Percentiles rank a stretch among this genome's conserved stretches.
Evolutionary conservation across 2,888 invertebrate genomes (phyloP).

Genomic region (Melieria crassipennis): DNA sequence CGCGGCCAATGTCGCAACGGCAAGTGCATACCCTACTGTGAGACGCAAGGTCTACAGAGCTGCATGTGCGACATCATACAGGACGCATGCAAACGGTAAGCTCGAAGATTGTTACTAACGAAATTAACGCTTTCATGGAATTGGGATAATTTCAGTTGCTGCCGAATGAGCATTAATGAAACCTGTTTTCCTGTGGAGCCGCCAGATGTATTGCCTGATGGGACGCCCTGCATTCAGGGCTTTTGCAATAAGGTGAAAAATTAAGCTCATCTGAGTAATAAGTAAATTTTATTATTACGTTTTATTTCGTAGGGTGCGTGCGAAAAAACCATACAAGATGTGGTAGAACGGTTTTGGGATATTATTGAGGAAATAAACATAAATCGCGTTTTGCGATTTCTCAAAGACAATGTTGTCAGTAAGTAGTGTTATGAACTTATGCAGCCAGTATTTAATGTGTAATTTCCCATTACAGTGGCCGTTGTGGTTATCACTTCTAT

Average conservation of each 20-base stretch:
- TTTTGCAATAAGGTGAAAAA: constrained; percentile 87
- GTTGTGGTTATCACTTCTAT: constrained; percentile 91
- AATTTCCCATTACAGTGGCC: constrained; percentile 64
- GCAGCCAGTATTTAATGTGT: background rate
- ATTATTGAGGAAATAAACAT: constrained; percentile 97
- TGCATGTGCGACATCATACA: constrained; percentile 96
- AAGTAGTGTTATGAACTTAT: constrained; percentile 58
- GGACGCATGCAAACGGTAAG: constrained; percentile 85
- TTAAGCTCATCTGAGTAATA: background rate
- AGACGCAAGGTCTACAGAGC: constrained; percentile 90
- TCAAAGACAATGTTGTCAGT: constrained; percentile 93
- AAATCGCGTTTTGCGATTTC: constrained; percentile 87
- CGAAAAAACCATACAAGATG: constrained; percentile 93
- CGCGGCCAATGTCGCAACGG: constrained; percentile 90
- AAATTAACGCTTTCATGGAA: background rate
- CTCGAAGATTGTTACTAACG: background rate
- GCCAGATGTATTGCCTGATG: constrained; percentile 88
- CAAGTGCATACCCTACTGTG: constrained; percentile 92
- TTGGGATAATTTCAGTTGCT: constrained; percentile 70
- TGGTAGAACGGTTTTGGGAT: constrained; percentile 96
- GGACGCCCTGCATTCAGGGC: constrained; percentile 95
- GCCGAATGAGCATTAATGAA: constrained; percentile 89
- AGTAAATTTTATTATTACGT: background rate
- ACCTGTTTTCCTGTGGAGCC: constrained; percentile 92
- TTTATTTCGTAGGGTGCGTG: constrained; percentile 80